Percentiles rank a stretch among this genome's conserved stretches.
Conservation (phyloP, 2,797 vertebrate species). For the Uromys caudimaculatus region DNA sequence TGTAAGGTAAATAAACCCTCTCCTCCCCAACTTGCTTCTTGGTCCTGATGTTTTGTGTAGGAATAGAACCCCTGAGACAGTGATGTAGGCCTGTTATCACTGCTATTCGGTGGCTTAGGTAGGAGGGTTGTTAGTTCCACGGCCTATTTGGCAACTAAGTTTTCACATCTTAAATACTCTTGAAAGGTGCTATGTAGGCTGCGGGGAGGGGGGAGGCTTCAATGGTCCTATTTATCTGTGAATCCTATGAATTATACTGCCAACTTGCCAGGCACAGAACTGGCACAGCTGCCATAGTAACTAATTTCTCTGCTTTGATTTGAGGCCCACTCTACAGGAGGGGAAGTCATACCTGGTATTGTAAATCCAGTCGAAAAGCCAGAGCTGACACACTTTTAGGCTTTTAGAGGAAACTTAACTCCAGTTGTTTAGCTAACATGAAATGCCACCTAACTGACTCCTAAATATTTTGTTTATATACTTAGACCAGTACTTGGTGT, state of each 20-base stretch:
- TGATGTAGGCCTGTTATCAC: neutral
- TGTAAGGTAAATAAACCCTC: too few relatives aligned
- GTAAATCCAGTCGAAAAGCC: neutral
- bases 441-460: neutral
- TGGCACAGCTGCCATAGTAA: neutral
- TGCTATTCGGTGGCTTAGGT: neutral
- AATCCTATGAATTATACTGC: neutral
- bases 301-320: neutral
- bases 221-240: neutral
- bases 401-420: neutral
- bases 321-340: neutral
- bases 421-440: neutral
- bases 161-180: neutral
- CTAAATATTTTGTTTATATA: neutral
- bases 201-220: rapidly evolving
- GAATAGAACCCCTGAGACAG: too few relatives aligned
- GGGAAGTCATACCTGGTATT: neutral
- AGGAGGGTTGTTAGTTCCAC: neutral
- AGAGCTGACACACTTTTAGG: neutral
- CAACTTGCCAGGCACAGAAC: neutral
- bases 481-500: neutral
- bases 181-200: neutral
- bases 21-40: too few relatives aligned
- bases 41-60: too few relatives aligned
- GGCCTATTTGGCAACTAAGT: neutral